Conservation (phyloP, 2,797 vertebrate species). For the Anguilla marmorata region DNA sequence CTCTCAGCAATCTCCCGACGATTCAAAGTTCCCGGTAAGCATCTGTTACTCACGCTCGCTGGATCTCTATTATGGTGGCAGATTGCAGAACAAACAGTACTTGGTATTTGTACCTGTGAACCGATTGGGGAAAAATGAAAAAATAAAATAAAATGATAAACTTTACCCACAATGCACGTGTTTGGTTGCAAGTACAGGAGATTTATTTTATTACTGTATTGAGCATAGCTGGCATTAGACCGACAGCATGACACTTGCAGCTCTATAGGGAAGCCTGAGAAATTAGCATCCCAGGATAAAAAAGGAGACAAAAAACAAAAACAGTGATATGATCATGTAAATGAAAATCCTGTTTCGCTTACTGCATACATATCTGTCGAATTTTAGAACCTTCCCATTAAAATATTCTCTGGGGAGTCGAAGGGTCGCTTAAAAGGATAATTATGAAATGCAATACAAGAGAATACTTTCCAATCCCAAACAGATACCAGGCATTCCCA, state of each 20-base stretch:
- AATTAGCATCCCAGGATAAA: conserved; percentile 28
- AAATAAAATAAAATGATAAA: neutral
- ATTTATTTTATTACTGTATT: conserved; percentile 26
- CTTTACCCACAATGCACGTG: conserved; percentile 41
- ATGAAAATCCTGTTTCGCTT: conserved; percentile 74
- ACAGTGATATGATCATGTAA: conserved; percentile 73
- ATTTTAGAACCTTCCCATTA: conserved; percentile 75
- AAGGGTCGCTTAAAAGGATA: conserved; percentile 74
- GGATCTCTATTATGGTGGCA: conserved; percentile 77
- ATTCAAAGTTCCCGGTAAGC: conserved; percentile 78
- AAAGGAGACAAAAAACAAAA: conserved; percentile 20
- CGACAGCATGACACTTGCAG: neutral
- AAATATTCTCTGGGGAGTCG: conserved; percentile 53
- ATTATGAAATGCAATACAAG: conserved; percentile 69
- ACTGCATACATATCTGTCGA: conserved; percentile 71
- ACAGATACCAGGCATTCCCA: neutral
- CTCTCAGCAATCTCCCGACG: conserved; percentile 70
- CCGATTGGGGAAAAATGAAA: conserved; percentile 56
- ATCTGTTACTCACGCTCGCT: conserved; percentile 77
- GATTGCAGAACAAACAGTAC: conserved; percentile 52
- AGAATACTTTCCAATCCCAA: conserved; percentile 52
- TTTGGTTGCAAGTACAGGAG: conserved; percentile 47
- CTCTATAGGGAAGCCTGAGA: neutral
- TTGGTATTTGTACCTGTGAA: conserved; percentile 64
- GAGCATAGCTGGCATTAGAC: conserved; percentile 30